Evolutionary conservation across 2,888 invertebrate genomes (phyloP).

Genomic region (Endotricha flammealis): DNA sequence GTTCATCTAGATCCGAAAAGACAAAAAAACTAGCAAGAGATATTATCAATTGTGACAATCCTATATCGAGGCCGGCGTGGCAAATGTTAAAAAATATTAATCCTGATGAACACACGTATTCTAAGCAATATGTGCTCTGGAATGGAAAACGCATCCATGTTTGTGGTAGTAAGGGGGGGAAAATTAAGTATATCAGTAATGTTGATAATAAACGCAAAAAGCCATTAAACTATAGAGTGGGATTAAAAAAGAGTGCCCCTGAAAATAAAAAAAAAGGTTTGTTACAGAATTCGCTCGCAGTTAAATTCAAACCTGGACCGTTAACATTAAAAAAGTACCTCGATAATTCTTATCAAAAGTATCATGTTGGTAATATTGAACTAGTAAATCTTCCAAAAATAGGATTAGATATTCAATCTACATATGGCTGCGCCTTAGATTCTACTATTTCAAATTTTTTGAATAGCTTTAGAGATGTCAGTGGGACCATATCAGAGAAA

Average conservation of each 20-base stretch:
- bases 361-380: slow-evolving; percentile 61
- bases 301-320: slow-evolving; percentile 78
- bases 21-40: slow-evolving; percentile 50
- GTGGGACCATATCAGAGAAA: slow-evolving; percentile 59
- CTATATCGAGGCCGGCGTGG: slow-evolving; percentile 57
- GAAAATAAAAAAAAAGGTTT: slow-evolving; percentile 37
- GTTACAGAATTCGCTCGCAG: slow-evolving; percentile 44
- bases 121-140: slow-evolving; percentile 54
- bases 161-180: slow-evolving; percentile 60
- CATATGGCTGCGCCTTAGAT: slow-evolving; percentile 63
- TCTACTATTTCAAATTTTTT: slow-evolving; percentile 58
- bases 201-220: slow-evolving; percentile 35
- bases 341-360: slow-evolving; percentile 60
- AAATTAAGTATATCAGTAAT: slow-evolving; percentile 46
- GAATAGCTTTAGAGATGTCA: slow-evolving; percentile 45
- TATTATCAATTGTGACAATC: slow-evolving; percentile 43
- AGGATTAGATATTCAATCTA: slow-evolving; percentile 65
- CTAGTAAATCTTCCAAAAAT: slow-evolving; percentile 70
- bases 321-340: slow-evolving; percentile 65
- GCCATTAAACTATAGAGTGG: slow-evolving; percentile 20
- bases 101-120: slow-evolving; percentile 39
- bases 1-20: slow-evolving; percentile 41
- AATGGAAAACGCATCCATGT: slow-evolving; percentile 52
- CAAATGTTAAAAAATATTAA: slow-evolving; percentile 67
- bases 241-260: slow-evolving; percentile 20